phyloP scores from a whole-genome alignment of 1,140 invertebrate species.

The Babylonia areolata region DNA sequence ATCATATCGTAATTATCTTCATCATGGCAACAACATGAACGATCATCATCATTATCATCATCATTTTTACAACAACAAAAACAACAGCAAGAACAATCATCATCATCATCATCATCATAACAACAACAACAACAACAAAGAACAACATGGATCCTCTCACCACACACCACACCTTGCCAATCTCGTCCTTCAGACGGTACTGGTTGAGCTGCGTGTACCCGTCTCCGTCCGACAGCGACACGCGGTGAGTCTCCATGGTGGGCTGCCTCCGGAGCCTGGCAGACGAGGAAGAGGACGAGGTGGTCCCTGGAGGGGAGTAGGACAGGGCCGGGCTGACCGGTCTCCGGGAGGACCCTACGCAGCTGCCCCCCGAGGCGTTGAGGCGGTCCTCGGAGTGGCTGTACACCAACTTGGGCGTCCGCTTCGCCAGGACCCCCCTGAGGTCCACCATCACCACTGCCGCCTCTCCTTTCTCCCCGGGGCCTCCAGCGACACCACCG shows the following conservation, averaged over 20 bases:
- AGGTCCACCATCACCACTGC: constrained; percentile 33
- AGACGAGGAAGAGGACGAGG: constrained; percentile 83
- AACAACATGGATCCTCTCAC: too few species aligned
- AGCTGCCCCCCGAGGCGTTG: constrained; percentile 67
- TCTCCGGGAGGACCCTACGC: not conserved
- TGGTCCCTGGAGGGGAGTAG: constrained; percentile 85
- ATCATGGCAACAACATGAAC: too few species aligned
- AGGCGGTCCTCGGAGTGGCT: constrained; percentile 70
- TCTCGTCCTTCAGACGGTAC: constrained; percentile 94
- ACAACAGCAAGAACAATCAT: too few species aligned
- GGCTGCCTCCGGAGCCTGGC: constrained; percentile 84
- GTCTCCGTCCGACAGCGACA: constrained; percentile 88
- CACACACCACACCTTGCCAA: constrained; percentile 98
- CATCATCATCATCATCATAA: too few species aligned
- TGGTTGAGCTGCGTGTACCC: constrained; percentile 95
- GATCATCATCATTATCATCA: too few species aligned
- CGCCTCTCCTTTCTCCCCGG: constrained; percentile 14
- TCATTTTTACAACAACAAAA: too few species aligned
- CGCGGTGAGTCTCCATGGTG: constrained; percentile 86
- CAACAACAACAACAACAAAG: too few species aligned
- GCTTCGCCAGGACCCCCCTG: constrained; percentile 41
- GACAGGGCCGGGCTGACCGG: constrained; percentile 81
- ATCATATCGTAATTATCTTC: too few species aligned
- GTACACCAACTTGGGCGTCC: constrained; percentile 70
- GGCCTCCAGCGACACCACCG: too few species aligned